Percentiles rank a stretch among this genome's conserved stretches.
phyloP scores from a whole-genome alignment of 2,797 vertebrate species.

The Hyperoplus immaculatus region DNA sequence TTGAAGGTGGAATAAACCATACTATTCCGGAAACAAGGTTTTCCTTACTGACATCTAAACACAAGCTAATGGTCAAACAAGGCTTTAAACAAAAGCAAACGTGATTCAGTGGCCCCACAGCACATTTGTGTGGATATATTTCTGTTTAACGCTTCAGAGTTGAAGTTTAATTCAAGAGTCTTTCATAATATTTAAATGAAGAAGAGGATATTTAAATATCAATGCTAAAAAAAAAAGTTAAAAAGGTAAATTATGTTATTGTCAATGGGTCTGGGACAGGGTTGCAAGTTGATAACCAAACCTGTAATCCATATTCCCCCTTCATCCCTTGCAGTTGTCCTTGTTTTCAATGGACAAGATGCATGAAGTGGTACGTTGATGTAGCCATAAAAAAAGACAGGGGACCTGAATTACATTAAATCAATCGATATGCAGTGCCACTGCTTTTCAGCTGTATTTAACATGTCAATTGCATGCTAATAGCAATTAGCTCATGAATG shows the following conservation, averaged over 20 bases:
- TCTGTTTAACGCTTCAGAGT: background rate
- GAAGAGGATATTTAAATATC: background rate
- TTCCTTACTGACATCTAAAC: background rate
- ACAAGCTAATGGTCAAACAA: background rate
- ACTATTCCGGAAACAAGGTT: background rate
- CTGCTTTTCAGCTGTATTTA: slow-evolving; percentile 33
- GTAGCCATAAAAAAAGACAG: slow-evolving; percentile 47
- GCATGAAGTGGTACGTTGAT: slow-evolving; percentile 34
- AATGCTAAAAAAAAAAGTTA: background rate
- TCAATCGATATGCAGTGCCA: slow-evolving; percentile 42
- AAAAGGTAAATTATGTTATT: too few relatives aligned
- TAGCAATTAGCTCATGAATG: slow-evolving; percentile 61
- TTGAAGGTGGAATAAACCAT: background rate
- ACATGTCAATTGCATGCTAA: slow-evolving; percentile 66
- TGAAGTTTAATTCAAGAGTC: background rate
- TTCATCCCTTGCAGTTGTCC: background rate
- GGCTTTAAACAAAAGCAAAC: background rate
- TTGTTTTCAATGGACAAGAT: slow-evolving; percentile 32
- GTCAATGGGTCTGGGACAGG: background rate
- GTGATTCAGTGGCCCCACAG: background rate
- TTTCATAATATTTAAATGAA: background rate
- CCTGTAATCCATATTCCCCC: slow-evolving; percentile 25
- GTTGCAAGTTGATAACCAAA: slow-evolving; percentile 15
- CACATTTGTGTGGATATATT: slow-evolving; percentile 12
- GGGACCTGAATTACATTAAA: slow-evolving; percentile 49